Percentiles rank a stretch among this genome's conserved stretches.
Evolutionary conservation across 2,888 invertebrate species (phyloP).

Genomic region (Taenaris catops): DNA sequence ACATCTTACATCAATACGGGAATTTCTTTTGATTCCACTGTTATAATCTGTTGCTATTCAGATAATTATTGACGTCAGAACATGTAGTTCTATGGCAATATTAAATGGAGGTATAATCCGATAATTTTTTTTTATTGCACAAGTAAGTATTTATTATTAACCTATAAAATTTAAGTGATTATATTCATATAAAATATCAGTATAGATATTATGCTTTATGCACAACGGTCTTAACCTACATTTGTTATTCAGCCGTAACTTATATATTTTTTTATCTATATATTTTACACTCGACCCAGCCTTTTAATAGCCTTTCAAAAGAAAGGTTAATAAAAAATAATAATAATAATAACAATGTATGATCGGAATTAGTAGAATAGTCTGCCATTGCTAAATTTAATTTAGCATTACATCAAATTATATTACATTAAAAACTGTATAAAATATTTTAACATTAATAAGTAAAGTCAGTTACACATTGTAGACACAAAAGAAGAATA

Average conservation of each 20-base stretch:
- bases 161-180: neutral
- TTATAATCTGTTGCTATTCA: too few relatives aligned
- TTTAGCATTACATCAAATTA: neutral
- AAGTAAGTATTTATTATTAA: constrained; percentile 10
- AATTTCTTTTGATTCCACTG: too few relatives aligned
- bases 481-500: neutral
- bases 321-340: constrained; percentile 20
- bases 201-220: constrained; percentile 6
- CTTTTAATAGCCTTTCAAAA: constrained; percentile 31
- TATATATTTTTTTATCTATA: constrained; percentile 12
- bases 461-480: constrained; percentile 2
- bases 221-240: constrained; percentile 20
- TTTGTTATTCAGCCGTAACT: constrained; percentile 20
- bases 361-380: constrained; percentile 8
- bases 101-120: neutral
- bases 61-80: too few relatives aligned
- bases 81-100: too few relatives aligned
- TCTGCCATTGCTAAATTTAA: constrained; percentile 21
- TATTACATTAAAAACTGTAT: neutral
- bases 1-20: too few relatives aligned
- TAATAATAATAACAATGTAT: constrained; percentile 20
- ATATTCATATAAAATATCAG: constrained; percentile 2
- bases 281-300: constrained; percentile 61
- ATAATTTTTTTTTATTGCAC: constrained; percentile 17
- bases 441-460: neutral